A percentile compares a stretch with the other conserved stretches of the same genome.
Evolutionary conservation across 1,140 invertebrate species (phyloP).

Genomic region (Heliconius nattereri): DNA sequence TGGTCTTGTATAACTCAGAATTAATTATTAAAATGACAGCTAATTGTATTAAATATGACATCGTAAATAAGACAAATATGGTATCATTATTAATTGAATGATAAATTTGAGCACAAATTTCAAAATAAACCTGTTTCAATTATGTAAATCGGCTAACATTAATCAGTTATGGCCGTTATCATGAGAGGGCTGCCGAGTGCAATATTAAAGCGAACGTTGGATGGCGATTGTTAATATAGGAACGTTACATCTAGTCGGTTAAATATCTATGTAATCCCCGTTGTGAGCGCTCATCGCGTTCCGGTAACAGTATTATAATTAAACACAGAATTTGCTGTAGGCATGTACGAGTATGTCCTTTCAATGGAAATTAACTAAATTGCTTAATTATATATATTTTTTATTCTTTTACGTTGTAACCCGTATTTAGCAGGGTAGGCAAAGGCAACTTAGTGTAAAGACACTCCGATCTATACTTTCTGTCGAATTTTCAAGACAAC

Average conservation of each 20-base stretch:
- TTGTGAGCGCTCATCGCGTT: not conserved
- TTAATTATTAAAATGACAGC: not conserved
- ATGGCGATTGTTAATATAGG: constrained; percentile 25
- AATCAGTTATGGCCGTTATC: constrained; percentile 10
- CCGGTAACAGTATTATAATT: constrained; percentile 17
- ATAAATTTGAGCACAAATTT: not conserved
- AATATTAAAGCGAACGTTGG: constrained; percentile 21
- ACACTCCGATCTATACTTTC: no score
- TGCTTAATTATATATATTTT: no score
- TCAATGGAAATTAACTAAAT: not conserved
- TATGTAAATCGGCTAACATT: constrained; percentile 26
- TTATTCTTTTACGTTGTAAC: no score
- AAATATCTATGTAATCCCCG: constrained; percentile 21
- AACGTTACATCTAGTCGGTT: constrained; percentile 22
- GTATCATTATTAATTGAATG: not conserved
- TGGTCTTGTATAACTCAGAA: no score
- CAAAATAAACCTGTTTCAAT: constrained; percentile 10
- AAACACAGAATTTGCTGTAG: not conserved
- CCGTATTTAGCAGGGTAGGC: no score
- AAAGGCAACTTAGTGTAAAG: no score
- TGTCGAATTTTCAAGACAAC: no score
- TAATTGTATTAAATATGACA: not conserved
- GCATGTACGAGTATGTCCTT: not conserved
- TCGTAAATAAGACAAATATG: not conserved
- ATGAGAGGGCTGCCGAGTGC: not conserved